Evolutionary conservation across 1,140 invertebrate genomes (phyloP).

Genomic region (Bombus vancouverensis): DNA sequence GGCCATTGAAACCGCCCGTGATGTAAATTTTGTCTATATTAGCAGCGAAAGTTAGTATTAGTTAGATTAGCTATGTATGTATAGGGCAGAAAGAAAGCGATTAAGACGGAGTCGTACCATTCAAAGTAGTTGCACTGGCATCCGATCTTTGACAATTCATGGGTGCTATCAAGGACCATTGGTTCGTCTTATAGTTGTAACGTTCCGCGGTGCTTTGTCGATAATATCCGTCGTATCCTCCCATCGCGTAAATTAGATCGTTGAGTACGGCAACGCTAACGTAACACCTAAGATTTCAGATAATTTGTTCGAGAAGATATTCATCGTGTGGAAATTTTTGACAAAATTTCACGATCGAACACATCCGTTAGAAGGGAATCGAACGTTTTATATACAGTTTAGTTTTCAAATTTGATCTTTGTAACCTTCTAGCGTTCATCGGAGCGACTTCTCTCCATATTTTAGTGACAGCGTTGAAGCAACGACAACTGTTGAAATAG

Average conservation of each 20-base stretch:
- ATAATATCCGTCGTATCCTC: constrained; percentile 89
- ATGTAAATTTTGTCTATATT: constrained; percentile 89
- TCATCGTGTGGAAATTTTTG: neutral
- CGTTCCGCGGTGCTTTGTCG: constrained; percentile 89
- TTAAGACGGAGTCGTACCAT: constrained; percentile 72
- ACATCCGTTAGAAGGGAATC: too few relatives aligned
- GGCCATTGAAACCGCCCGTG: constrained; percentile 94
- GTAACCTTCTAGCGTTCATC: constrained; percentile 85
- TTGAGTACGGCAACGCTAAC: constrained; percentile 87
- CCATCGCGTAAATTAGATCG: constrained; percentile 88
- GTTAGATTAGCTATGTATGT: neutral
- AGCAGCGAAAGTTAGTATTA: neutral
- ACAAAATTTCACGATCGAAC: too few relatives aligned
- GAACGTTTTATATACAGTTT: neutral
- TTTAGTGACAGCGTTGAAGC: constrained; percentile 86
- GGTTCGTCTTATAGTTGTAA: constrained; percentile 87
- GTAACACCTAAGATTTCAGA: constrained; percentile 82
- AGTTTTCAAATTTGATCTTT: neutral
- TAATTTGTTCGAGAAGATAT: neutral
- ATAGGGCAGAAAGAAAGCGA: neutral
- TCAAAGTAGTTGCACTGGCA: constrained; percentile 85
- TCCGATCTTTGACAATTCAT: constrained; percentile 88
- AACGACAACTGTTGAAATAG: constrained; percentile 86
- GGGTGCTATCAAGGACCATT: constrained; percentile 85
- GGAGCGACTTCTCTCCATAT: constrained; percentile 86